phyloP scores from a whole-genome alignment of 30 jellyfish, hydroid and myxozoan genomes.

The Turritopsis dohrnii region DNA sequence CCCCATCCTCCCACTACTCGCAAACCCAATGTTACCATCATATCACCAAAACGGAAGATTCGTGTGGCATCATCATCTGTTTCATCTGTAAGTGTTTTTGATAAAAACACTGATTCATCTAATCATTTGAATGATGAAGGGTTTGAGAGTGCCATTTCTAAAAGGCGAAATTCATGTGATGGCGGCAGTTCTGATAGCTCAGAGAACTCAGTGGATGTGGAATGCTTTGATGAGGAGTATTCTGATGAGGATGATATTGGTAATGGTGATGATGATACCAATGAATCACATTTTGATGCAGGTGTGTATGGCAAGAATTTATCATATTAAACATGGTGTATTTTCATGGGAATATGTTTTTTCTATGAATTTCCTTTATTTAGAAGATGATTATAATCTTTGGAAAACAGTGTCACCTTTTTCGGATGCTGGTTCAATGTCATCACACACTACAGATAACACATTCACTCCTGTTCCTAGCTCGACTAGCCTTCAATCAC shows the following conservation, averaged over 20 bases:
- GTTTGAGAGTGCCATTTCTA: background rate
- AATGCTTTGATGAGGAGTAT: background rate
- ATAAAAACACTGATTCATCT: background rate
- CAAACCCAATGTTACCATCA: background rate
- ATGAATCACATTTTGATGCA: background rate
- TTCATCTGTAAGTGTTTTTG: background rate
- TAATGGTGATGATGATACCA: background rate
- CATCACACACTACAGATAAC: background rate
- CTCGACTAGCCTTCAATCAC: background rate
- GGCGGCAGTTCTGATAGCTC: background rate
- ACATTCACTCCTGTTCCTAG: background rate
- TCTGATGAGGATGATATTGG: background rate
- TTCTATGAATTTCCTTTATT: background rate
- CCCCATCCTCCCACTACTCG: background rate
- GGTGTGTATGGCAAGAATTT: background rate
- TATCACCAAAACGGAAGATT: constrained; percentile 2
- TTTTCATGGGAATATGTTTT: background rate
- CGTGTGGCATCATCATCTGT: background rate
- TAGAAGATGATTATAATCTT: background rate
- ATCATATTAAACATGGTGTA: background rate
- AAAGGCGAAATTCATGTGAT: background rate
- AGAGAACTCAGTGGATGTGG: background rate
- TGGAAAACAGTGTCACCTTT: background rate
- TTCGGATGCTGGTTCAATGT: background rate
- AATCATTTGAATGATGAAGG: constrained; percentile 2